These are phyloP conservation scores for Hemibagrus wyckioides DNA, from an alignment of 2,113 vertebrate species.

Conservation along the genomic window DNA sequence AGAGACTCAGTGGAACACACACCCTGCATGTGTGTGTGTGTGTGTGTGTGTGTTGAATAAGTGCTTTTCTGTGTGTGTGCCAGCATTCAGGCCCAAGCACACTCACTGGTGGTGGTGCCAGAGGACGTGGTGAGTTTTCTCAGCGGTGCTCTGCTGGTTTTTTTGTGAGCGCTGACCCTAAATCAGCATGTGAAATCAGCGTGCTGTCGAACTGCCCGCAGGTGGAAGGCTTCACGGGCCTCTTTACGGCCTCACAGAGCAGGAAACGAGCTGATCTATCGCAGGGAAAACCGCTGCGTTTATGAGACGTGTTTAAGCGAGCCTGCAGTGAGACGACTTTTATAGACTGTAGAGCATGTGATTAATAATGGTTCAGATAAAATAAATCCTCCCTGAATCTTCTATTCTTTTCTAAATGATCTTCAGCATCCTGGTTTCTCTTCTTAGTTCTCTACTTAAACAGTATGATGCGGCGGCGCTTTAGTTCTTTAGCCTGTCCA, in stretches of 20 bases:
- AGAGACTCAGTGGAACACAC: background rate
- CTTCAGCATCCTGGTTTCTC: background rate
- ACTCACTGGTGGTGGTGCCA: slow-evolving; percentile 63
- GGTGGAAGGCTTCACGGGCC: background rate
- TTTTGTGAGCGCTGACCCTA: slow-evolving; percentile 64
- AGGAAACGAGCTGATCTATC: slow-evolving; percentile 36
- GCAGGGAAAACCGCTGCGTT: slow-evolving; percentile 27
- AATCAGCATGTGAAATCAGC: slow-evolving; percentile 73
- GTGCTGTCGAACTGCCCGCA: slow-evolving; percentile 34
- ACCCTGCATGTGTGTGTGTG: background rate
- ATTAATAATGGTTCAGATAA: background rate
- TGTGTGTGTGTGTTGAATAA: slow-evolving; percentile 31
- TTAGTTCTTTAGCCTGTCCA: background rate
- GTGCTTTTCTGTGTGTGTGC: slow-evolving; percentile 24
- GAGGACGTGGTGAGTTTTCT: slow-evolving; percentile 66
- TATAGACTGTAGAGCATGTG: background rate
- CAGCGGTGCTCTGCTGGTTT: slow-evolving; percentile 65
- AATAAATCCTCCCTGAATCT: background rate
- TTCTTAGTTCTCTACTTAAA: background rate
- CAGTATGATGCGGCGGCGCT: too few relatives aligned
- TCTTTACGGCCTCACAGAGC: background rate
- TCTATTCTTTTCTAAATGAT: background rate
- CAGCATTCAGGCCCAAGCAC: slow-evolving; percentile 54
- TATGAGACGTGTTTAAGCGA: background rate
- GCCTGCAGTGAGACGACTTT: slow-evolving; percentile 21